phyloP scores from a whole-genome alignment of 2,113 vertebrate species.

The Oxygymnocypris stewartii region DNA sequence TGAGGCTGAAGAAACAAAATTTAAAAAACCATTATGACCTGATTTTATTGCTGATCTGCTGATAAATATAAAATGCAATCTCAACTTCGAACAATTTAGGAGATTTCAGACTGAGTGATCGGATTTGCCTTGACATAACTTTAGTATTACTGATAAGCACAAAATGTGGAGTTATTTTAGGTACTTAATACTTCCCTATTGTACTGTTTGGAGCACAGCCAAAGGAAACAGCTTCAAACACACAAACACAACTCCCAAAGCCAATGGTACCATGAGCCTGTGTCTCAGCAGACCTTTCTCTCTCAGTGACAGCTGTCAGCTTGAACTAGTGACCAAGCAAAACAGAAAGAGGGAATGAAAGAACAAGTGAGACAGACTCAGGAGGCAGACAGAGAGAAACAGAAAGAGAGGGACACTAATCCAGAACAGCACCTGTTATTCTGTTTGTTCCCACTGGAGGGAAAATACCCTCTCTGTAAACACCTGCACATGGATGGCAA shows the following conservation, averaged over 20 bases:
- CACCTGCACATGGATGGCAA: conserved; percentile 11
- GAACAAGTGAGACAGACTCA: conserved; percentile 1
- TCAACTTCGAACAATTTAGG: background rate
- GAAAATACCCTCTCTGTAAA: background rate
- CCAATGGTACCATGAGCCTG: conserved; percentile 7
- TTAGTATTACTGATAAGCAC: background rate
- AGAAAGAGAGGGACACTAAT: conserved; percentile 1
- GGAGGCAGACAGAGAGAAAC: background rate
- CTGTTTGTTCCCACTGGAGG: background rate
- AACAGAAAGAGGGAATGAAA: background rate
- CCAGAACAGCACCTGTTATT: background rate
- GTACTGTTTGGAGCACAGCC: background rate
- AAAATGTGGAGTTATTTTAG: background rate
- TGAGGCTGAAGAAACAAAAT: background rate
- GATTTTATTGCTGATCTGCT: background rate
- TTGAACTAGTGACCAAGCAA: conserved; percentile 26
- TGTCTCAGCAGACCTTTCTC: conserved; percentile 11
- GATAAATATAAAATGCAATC: background rate
- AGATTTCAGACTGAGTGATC: background rate
- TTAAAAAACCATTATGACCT: background rate
- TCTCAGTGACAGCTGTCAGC: conserved; percentile 32
- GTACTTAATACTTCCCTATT: background rate
- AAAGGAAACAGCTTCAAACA: conserved; percentile 19
- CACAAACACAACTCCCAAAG: conserved; percentile 30
- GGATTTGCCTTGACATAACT: background rate